Evolutionary conservation across 2,113 vertebrate species (phyloP).

Genomic region (Centrocercus urophasianus): DNA sequence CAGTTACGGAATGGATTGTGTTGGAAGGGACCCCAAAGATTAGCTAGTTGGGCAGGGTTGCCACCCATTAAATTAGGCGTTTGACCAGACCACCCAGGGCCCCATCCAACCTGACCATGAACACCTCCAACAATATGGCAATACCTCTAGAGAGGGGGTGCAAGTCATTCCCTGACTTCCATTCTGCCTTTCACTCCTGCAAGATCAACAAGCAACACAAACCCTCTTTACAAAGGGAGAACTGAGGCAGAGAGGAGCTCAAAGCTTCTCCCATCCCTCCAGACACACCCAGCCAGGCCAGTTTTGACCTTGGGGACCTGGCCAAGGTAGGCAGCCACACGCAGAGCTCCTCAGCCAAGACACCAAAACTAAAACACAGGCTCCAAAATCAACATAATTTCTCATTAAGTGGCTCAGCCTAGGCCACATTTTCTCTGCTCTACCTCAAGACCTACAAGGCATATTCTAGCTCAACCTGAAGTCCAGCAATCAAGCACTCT

Average conservation of each 20-base stretch:
- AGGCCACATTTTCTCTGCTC: not conserved
- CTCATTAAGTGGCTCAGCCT: not conserved
- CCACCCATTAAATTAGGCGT: no score
- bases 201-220: not conserved
- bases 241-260: not conserved
- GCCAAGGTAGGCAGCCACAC: not conserved
- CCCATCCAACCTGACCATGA: no score
- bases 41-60: no score
- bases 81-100: no score
- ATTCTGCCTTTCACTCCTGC: not conserved
- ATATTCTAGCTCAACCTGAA: not conserved
- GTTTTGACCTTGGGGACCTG: accelerated
- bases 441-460: not conserved
- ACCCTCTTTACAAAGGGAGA: not conserved
- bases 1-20: not conserved
- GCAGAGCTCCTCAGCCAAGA: not conserved
- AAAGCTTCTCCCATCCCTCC: not conserved
- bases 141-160: no score
- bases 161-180: not conserved
- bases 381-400: accelerated
- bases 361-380: not conserved
- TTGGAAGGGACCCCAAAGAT: no score
- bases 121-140: no score
- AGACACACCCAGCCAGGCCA: accelerated
- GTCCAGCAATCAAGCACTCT: not conserved